phyloP scores from a whole-genome alignment of 2,113 vertebrate genomes.

The Chaetorhynchus papuensis region DNA sequence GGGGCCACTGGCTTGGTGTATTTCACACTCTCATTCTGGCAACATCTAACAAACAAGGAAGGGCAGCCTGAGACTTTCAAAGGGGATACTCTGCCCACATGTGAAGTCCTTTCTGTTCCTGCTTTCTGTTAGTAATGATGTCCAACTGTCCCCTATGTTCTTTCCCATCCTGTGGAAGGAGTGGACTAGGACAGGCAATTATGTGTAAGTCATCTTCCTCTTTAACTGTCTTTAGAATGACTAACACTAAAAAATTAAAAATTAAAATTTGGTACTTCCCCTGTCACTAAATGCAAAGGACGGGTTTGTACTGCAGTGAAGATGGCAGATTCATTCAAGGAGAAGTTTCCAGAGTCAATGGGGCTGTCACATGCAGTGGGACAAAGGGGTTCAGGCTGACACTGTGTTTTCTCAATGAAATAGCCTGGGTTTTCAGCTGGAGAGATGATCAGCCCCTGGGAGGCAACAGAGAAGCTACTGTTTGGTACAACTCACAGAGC shows the following conservation, averaged over 20 bases:
- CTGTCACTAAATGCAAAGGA: background rate
- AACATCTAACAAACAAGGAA: background rate
- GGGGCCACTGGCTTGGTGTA: background rate
- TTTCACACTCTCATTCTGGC: background rate
- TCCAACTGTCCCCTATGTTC: accelerated
- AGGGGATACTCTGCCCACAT: background rate
- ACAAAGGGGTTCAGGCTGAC: background rate
- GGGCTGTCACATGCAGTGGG: background rate
- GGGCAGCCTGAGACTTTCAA: background rate
- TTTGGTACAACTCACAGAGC: background rate
- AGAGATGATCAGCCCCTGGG: background rate
- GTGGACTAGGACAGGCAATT: background rate
- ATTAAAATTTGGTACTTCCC: background rate
- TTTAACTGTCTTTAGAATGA: background rate
- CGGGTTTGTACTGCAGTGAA: background rate
- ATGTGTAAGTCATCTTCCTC: background rate
- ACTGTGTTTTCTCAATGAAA: background rate
- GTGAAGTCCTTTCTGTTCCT: background rate
- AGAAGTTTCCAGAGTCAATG: background rate
- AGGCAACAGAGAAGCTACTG: background rate
- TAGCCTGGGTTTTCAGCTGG: background rate
- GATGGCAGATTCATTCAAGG: background rate
- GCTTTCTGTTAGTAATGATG: background rate
- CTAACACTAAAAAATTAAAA: background rate
- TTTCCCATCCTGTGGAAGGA: background rate